Conservation (phyloP, 2,113 vertebrate genomes). For the Rattus rattus region DNA sequence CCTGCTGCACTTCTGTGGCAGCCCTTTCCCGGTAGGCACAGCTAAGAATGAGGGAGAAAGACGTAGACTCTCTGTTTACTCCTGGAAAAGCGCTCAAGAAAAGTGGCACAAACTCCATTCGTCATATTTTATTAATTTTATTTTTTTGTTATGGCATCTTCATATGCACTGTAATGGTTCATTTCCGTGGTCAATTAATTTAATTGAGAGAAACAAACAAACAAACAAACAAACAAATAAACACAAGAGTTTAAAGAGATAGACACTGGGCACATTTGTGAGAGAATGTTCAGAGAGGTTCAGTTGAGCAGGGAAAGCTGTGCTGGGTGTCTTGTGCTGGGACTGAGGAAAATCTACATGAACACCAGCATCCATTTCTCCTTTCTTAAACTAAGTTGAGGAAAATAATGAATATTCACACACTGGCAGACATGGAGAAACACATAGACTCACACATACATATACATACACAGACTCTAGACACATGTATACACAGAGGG, state of each 20-base stretch:
- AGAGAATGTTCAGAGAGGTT: background rate
- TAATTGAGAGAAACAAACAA: no score
- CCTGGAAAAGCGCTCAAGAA: background rate
- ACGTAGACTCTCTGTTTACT: background rate
- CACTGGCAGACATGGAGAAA: background rate
- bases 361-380: no score
- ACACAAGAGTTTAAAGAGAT: background rate
- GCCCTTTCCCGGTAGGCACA: background rate
- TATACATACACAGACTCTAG: no score
- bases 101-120: background rate
- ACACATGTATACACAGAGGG: background rate
- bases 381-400: background rate
- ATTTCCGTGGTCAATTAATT: background rate
- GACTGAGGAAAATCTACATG: background rate
- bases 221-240: no score
- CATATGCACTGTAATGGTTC: background rate
- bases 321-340: background rate
- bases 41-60: background rate
- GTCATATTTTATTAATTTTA: background rate
- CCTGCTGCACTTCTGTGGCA: background rate
- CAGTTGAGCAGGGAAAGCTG: background rate
- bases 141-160: background rate
- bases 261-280: background rate
- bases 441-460: no score
- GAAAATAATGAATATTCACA: background rate